Evolutionary conservation across 2,113 vertebrate genomes (phyloP).

Genomic region (Carlito syrichta): DNA sequence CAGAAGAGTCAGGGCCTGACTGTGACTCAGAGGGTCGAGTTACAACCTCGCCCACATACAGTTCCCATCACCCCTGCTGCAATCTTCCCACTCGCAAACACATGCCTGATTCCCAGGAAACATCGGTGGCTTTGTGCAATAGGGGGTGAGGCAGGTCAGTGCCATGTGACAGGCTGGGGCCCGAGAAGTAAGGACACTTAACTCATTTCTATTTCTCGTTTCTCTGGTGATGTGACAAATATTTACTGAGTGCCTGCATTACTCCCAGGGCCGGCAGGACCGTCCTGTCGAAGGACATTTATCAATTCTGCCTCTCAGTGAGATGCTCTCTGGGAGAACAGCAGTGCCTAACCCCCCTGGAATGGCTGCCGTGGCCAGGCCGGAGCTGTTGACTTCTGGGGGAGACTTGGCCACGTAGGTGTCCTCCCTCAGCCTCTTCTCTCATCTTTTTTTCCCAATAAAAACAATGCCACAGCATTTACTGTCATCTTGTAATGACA

Average conservation of each 20-base stretch:
- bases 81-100: neutral
- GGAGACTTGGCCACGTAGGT: accelerated
- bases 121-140: neutral
- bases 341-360: accelerated
- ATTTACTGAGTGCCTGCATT: neutral
- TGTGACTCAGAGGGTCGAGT: neutral
- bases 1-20: neutral
- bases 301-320: accelerated
- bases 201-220: neutral
- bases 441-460: too few relatives aligned
- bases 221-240: neutral
- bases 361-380: accelerated
- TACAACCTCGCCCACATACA: accelerated
- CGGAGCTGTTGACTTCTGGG: accelerated
- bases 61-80: neutral
- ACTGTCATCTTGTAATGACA: too few relatives aligned
- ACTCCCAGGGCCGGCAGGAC: accelerated
- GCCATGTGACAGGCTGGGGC: accelerated
- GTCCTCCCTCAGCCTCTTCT: neutral
- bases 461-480: too few relatives aligned
- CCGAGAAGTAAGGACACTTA: neutral
- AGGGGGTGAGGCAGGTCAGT: neutral
- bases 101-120: neutral
- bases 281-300: neutral
- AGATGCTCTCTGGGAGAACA: neutral